Percentiles rank a stretch among this genome's conserved stretches.
Conservation (phyloP, 2,888 invertebrate genomes). For the Aporophyla nigra region DNA sequence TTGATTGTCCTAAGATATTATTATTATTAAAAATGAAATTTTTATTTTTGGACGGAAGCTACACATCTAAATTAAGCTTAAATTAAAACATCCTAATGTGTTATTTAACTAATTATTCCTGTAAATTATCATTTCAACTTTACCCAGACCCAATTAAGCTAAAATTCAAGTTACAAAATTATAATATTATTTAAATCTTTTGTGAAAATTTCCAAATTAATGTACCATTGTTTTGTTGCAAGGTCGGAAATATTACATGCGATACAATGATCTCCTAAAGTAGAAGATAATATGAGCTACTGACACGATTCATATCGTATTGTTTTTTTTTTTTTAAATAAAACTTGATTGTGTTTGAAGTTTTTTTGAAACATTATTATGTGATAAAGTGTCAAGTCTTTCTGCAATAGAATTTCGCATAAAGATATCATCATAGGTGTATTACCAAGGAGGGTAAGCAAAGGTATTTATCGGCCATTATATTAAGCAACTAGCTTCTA, state of each 20-base stretch:
- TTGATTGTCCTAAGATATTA: too few species aligned
- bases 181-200: slow-evolving; percentile 38
- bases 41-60: background rate
- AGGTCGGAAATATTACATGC: slow-evolving; percentile 55
- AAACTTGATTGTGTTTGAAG: slow-evolving; percentile 2
- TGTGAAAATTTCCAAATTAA: slow-evolving; percentile 49
- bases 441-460: background rate
- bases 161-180: slow-evolving; percentile 33
- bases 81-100: slow-evolving; percentile 3
- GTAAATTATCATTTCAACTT: slow-evolving; percentile 17
- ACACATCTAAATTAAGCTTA: background rate
- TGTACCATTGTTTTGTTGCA: slow-evolving; percentile 46
- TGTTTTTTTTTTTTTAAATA: slow-evolving; percentile 15
- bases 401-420: background rate
- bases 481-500: background rate
- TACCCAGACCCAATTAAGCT: slow-evolving; percentile 30
- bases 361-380: background rate
- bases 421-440: background rate
- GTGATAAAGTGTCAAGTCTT: background rate
- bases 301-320: slow-evolving; percentile 30
- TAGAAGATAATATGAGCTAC: slow-evolving; percentile 33
- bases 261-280: slow-evolving; percentile 32
- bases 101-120: slow-evolving; percentile 15
- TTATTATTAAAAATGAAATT: too few species aligned
- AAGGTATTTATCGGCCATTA: background rate